These are phyloP conservation scores for Trichonephila clavipes DNA, from an alignment of 1,140 invertebrate genomes.

Conservation along the genomic window DNA sequence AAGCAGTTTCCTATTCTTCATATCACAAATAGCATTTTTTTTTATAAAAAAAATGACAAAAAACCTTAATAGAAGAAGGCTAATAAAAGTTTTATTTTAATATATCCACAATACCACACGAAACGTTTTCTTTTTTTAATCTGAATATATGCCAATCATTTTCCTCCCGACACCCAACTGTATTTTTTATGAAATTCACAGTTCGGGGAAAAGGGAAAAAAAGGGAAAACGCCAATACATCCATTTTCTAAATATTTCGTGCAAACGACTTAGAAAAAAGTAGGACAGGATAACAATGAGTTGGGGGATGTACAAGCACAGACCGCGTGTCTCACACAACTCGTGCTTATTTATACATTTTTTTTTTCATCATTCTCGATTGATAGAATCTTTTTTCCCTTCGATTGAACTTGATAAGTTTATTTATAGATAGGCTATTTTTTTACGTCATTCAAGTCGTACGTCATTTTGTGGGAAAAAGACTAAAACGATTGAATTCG, in stretches of 20 bases:
- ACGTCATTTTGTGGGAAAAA: not conserved
- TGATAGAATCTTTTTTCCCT: not conserved
- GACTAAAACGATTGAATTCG: not conserved
- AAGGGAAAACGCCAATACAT: not conserved
- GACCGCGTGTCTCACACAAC: not conserved
- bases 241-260: not conserved
- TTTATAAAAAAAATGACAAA: not conserved
- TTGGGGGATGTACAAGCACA: not conserved
- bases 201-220: too few species aligned
- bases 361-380: not conserved
- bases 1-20: not conserved
- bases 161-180: not conserved
- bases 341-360: not conserved
- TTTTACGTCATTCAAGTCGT: not conserved
- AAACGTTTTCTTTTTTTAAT: not conserved
- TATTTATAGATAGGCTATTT: slow-evolving; percentile 9
- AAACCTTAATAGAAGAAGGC: not conserved
- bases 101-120: not conserved
- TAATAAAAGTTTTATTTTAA: not conserved
- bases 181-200: not conserved
- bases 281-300: not conserved
- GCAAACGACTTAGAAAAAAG: not conserved
- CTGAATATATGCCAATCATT: not conserved
- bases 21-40: not conserved
- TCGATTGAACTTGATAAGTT: slow-evolving; percentile 1